Percentiles rank a stretch among this genome's conserved stretches.
Conservation (phyloP, 2,888 invertebrate genomes). For the Archips xylosteana region DNA sequence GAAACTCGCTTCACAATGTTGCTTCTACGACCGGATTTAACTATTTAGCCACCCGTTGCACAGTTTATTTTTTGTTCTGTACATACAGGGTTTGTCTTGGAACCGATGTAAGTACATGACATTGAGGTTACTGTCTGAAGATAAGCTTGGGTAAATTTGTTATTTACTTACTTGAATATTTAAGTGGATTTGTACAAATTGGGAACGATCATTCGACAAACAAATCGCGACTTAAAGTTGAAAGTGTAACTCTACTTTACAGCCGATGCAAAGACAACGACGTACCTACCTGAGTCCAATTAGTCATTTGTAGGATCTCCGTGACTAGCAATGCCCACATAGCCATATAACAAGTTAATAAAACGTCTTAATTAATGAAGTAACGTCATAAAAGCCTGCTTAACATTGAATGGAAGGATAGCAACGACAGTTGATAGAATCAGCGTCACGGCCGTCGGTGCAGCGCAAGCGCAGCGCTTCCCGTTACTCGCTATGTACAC, state of each 20-base stretch:
- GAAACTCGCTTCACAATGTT: conserved; percentile 79
- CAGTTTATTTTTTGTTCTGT: conserved; percentile 48
- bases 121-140: neutral
- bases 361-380: conserved; percentile 37
- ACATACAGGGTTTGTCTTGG: conserved; percentile 24
- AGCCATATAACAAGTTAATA: conserved; percentile 28
- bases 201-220: neutral
- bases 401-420: conserved; percentile 50
- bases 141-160: conserved; percentile 3
- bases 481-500: conserved; percentile 73
- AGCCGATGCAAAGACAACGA: neutral
- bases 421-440: conserved; percentile 39
- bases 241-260: neutral
- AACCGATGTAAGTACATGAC: neutral
- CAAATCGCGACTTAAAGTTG: neutral
- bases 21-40: conserved; percentile 75
- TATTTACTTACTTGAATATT: neutral
- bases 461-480: conserved; percentile 67
- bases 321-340: conserved; percentile 29
- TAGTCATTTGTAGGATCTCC: conserved; percentile 19
- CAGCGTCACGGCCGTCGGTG: conserved; percentile 46
- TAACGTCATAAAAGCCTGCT: conserved; percentile 44
- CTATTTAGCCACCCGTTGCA: conserved; percentile 68
- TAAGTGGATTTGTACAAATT: neutral
- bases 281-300: conserved; percentile 2